phyloP scores from a whole-genome alignment of 2,797 vertebrate species.

The Onychomys arenicola region DNA sequence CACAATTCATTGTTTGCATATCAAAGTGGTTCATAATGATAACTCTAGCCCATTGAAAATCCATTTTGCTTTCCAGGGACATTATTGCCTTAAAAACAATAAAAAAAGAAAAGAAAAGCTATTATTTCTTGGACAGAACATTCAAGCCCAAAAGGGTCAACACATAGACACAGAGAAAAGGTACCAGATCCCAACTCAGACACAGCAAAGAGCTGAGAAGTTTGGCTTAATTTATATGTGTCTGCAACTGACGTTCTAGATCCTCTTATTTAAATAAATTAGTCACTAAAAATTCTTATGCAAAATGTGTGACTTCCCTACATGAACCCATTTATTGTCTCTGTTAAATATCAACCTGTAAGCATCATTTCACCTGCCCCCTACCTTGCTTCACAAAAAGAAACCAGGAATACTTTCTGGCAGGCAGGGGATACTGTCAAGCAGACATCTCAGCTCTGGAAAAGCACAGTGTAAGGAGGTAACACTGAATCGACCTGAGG shows the following conservation, averaged over 20 bases:
- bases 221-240: neutral
- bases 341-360: constrained; percentile 36
- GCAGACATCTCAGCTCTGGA: constrained; percentile 28
- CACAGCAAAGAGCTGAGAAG: neutral
- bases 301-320: constrained; percentile 25
- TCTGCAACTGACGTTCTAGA: constrained; percentile 32
- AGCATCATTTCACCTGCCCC: neutral
- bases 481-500: neutral
- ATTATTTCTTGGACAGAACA: constrained; percentile 6
- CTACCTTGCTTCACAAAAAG: constrained; percentile 35
- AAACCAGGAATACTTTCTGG: constrained; percentile 18
- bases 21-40: constrained; percentile 50
- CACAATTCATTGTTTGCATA: constrained; percentile 34
- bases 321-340: constrained; percentile 10
- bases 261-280: neutral
- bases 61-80: constrained; percentile 49
- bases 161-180: neutral
- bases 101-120: constrained; percentile 19
- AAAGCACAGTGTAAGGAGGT: neutral
- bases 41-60: constrained; percentile 54
- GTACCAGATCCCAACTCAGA: neutral
- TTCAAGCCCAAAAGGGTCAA: constrained; percentile 6
- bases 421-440: neutral
- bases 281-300: constrained; percentile 31
- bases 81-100: constrained; percentile 40